Evolutionary conservation across 2,888 invertebrate genomes (phyloP).

Genomic region (Nasonovia ribisnigri): DNA sequence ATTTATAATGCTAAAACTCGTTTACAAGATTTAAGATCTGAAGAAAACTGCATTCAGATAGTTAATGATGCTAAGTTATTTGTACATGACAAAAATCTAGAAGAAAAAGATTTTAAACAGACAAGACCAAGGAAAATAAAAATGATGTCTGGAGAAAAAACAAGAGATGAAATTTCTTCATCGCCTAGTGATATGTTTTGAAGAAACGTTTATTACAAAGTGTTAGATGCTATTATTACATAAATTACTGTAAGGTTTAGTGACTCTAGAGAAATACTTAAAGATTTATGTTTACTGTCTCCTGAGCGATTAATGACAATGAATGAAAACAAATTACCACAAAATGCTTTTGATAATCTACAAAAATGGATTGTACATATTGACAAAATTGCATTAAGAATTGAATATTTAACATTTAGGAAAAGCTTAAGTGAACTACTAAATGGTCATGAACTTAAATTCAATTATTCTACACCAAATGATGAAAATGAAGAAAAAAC

Average conservation of each 20-base stretch:
- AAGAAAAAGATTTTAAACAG: not conserved
- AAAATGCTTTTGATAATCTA: not conserved
- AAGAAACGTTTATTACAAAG: conserved; percentile 1
- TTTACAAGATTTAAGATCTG: not conserved
- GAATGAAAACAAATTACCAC: too few species aligned
- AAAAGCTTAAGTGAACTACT: not conserved
- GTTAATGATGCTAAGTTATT: not conserved
- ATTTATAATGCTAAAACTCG: not conserved
- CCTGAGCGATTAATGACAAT: not conserved
- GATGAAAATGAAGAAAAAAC: not conserved
- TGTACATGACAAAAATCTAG: not conserved
- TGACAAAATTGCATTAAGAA: conserved; percentile 6
- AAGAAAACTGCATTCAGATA: not conserved
- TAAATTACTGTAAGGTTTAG: not conserved
- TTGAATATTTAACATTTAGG: not conserved
- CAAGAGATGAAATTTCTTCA: not conserved
- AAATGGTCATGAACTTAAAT: conserved; percentile 7
- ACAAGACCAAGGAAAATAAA: not conserved
- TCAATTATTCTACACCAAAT: conserved; percentile 2
- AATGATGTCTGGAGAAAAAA: not conserved
- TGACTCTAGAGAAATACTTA: not conserved
- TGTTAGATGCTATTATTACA: conserved; percentile 6
- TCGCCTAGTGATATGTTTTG: too few species aligned
- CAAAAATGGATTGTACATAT: conserved; percentile 1
- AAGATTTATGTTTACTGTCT: conserved; percentile 2